Evolutionary conservation across 1,140 invertebrate genomes (phyloP).

Genomic region (Ephestia elutella): DNA sequence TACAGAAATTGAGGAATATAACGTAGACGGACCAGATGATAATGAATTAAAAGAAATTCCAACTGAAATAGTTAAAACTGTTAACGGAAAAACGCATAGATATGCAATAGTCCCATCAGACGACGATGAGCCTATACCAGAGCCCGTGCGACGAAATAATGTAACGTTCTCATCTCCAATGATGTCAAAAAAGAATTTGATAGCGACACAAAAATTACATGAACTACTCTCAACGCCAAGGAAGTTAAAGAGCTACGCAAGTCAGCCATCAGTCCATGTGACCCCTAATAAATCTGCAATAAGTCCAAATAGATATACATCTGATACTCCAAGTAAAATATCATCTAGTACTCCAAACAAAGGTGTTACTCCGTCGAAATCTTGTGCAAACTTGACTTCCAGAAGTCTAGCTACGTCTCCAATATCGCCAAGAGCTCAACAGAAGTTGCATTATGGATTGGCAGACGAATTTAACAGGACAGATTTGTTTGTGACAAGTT

Average conservation of each 20-base stretch:
- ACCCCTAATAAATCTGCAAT: slow-evolving; percentile 53
- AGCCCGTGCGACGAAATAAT: slow-evolving; percentile 56
- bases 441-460: slow-evolving; percentile 74
- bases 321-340: slow-evolving; percentile 61
- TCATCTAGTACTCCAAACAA: slow-evolving; percentile 64
- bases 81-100: slow-evolving; percentile 75
- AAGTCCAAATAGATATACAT: slow-evolving; percentile 41
- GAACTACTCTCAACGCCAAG: slow-evolving; percentile 82
- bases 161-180: slow-evolving; percentile 56
- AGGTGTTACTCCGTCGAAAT: slow-evolving; percentile 59
- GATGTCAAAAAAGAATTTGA: slow-evolving; percentile 76
- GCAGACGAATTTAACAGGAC: slow-evolving; percentile 46
- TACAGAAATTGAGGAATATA: slow-evolving; percentile 71
- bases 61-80: slow-evolving; percentile 77
- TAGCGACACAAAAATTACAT: slow-evolving; percentile 83
- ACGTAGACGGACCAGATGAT: slow-evolving; percentile 75
- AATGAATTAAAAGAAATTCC: slow-evolving; percentile 75
- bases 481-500: slow-evolving; percentile 62
- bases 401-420: slow-evolving; percentile 45
- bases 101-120: slow-evolving; percentile 78
- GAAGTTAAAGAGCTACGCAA: slow-evolving; percentile 75
- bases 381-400: slow-evolving; percentile 58
- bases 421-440: slow-evolving; percentile 72
- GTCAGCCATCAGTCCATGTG: slow-evolving; percentile 64
- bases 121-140: slow-evolving; percentile 62